Evolutionary conservation across 2,888 invertebrate genomes (phyloP), one percentile per base, ranked within the genome.

Genomic region (Pharmacophagus antenor): DNA sequence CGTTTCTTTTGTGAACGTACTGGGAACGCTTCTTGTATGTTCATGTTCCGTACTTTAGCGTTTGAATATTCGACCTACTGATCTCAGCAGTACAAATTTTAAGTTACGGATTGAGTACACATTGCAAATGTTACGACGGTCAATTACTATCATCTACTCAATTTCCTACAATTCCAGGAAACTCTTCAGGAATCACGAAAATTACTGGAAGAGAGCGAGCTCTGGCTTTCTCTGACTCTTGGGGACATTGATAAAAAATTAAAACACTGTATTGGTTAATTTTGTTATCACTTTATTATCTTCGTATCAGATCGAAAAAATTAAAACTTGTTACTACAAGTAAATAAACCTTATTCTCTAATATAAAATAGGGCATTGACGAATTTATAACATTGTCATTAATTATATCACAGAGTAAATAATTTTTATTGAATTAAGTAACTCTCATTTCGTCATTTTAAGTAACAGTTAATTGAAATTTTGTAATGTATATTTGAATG

Each of bases 211-310:
- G 62, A 80, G 10, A 82, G 82, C 62, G 67, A 78, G 61, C 66
- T 83, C 2, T 89, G 88, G 88, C 64, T 85, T 8, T 58, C 68
- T 31, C 78, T 78, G 65, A 78, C 74, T 61, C 65, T 81, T 41
- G 85, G 85, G 2, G 71, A 79, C 0, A 76, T 86, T 48, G 87
- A 89, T 65, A 81, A 84, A 73, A 70, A 84, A 63, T 72, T 88
- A 46, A 70, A 80, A 65, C 65, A 67, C 64, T 90, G 89, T 72
- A 81, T 88, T 62, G 83, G 85, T 67, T 79, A 83, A 82, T 81
- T 88, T 79, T 75, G 75, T 67, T 61, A 61, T 66, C 64, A 65
- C 65, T 69, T 67, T 65, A 67, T 64, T 63, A 64, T 21, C 17
- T 67, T 62, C 63, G 68, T 65, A 67, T 73, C 74, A 75, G 73